Evolutionary conservation across 1,140 invertebrate species (phyloP).

Genomic region (Aphis gossypii): DNA sequence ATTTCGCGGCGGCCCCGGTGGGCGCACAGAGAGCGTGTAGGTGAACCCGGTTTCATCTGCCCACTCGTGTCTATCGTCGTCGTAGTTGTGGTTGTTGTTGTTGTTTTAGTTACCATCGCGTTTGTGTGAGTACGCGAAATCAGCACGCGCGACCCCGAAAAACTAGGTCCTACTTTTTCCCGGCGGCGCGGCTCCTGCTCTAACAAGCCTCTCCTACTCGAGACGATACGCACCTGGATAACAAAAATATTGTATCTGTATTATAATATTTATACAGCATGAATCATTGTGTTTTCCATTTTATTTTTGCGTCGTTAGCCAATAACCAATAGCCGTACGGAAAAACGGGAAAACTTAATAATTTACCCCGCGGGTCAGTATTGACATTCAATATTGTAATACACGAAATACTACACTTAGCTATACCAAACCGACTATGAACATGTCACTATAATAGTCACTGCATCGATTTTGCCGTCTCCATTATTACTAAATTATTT

Average conservation of each 20-base stretch:
- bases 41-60: slow-evolving; percentile 48
- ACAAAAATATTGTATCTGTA: neutral
- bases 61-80: slow-evolving; percentile 23
- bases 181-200: neutral
- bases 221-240: neutral
- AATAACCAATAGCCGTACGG: too few species aligned
- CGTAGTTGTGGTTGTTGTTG: neutral
- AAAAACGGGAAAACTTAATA: too few species aligned
- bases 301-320: too few species aligned
- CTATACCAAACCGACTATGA: too few species aligned
- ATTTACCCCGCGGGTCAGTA: too few species aligned
- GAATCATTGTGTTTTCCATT: neutral
- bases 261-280: neutral
- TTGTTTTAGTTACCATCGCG: neutral
- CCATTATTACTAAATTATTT: too few species aligned
- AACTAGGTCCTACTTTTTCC: slow-evolving; percentile 10
- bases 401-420: too few species aligned
- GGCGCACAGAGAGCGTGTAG: slow-evolving; percentile 46
- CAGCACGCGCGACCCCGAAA: slow-evolving; percentile 33
- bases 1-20: slow-evolving; percentile 39
- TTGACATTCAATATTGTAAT: too few species aligned
- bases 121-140: neutral
- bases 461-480: too few species aligned
- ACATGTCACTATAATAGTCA: too few species aligned
- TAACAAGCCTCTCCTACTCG: neutral